Evolutionary conservation across 1,140 invertebrate genomes (phyloP).

Genomic region (Chironomus tepperi): DNA sequence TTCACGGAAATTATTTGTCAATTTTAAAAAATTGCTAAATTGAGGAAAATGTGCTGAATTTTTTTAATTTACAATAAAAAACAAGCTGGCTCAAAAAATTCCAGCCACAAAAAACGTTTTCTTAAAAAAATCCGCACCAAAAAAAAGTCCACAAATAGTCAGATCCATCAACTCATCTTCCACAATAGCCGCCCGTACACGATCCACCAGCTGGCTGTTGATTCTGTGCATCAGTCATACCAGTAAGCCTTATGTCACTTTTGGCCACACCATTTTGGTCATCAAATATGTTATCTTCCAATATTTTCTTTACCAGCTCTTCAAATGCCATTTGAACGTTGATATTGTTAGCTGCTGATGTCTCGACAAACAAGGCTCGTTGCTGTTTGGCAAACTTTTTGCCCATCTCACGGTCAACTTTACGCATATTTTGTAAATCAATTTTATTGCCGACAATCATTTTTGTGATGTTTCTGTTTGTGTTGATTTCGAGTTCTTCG

Average conservation of each 20-base stretch:
- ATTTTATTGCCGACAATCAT: conserved; percentile 99
- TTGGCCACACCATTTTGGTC: neutral
- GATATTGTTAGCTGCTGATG: conserved; percentile 93
- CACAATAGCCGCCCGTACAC: neutral
- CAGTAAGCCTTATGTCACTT: neutral
- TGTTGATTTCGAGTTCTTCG: conserved; percentile 86
- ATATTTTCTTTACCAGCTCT: conserved; percentile 93
- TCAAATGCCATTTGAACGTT: conserved; percentile 95
- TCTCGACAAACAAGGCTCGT: conserved; percentile 94
- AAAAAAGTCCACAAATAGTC: neutral
- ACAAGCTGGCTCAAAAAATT: no score
- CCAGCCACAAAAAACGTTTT: no score
- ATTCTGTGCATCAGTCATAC: neutral
- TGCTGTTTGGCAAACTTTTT: conserved; percentile 90
- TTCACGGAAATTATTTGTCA: no score
- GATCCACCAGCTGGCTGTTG: neutral
- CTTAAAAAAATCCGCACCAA: neutral
- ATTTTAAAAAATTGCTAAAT: no score
- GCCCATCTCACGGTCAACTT: conserved; percentile 84
- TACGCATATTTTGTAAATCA: conserved; percentile 69
- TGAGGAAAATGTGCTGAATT: no score
- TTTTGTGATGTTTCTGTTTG: conserved; percentile 88
- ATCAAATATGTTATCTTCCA: conserved; percentile 16
- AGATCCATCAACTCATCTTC: neutral
- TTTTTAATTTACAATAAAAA: no score